These are phyloP conservation scores for Caenorhabditis zanzibari DNA, from an alignment of 2,888 invertebrate species.

Conservation along the genomic window DNA sequence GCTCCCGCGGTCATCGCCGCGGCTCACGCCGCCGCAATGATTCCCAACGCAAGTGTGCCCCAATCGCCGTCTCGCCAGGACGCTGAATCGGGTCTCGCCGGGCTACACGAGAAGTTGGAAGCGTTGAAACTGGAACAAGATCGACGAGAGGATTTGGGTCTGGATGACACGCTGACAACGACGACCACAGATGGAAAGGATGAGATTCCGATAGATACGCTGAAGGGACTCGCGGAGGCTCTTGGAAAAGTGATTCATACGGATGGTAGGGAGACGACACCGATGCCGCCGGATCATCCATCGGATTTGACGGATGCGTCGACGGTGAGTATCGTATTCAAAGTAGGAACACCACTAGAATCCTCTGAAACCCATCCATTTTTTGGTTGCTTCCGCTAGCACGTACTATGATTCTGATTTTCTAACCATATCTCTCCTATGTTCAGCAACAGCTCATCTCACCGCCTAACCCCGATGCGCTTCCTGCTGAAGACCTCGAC, in stretches of 20 bases:
- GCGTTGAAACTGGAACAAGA: slow-evolving; percentile 59
- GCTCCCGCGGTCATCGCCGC: slow-evolving; percentile 46
- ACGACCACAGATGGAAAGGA: slow-evolving; percentile 42
- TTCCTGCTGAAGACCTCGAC: slow-evolving; percentile 39
- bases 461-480: slow-evolving; percentile 57
- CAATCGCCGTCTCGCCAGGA: slow-evolving; percentile 55
- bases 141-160: slow-evolving; percentile 41
- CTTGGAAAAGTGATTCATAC: slow-evolving; percentile 78
- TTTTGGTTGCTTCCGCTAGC: slow-evolving; percentile 18
- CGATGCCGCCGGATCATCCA: slow-evolving; percentile 66
- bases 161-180: not conserved
- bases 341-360: not conserved
- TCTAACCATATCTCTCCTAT: slow-evolving; percentile 4
- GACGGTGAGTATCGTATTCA: slow-evolving; percentile 25
- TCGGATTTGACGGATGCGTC: slow-evolving; percentile 50
- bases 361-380: too few relatives aligned
- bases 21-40: slow-evolving; percentile 30
- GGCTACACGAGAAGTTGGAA: slow-evolving; percentile 58
- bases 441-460: slow-evolving; percentile 64
- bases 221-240: slow-evolving; percentile 79
- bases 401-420: slow-evolving; percentile 7
- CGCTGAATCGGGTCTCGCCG: slow-evolving; percentile 54
- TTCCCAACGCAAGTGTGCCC: slow-evolving; percentile 58
- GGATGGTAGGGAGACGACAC: slow-evolving; percentile 74
- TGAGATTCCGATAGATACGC: slow-evolving; percentile 78